Base-by-base conservation (phyloP, 2,113 vertebrate genomes). In the Nicator chloris region DNA sequence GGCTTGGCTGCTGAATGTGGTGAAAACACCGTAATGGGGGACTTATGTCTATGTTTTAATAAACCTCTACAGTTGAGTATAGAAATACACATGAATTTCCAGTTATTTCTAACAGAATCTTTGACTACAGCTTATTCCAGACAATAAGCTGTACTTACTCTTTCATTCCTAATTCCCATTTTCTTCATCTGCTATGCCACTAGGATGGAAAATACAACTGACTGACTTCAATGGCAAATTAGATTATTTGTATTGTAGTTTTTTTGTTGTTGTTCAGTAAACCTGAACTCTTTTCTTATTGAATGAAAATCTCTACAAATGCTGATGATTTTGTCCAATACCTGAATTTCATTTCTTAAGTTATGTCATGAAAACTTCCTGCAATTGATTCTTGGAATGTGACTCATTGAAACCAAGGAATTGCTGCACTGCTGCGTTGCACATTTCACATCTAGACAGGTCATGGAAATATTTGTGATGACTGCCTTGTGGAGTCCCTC, bases 121-220 rank as follows among this genome's bases (percentile, higher is more conserved):
- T 85, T 85, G 47, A 76, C 47, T 93, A n/a, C n/a, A n/a, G n/a
- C n/a, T n/a, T n/a, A 72, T 86, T 93, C 59, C 45, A 68, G 93
- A 94, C 27, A 95, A 90, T 91, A 79, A 93, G 19, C 45, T 92
- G 78, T 66, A 94, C 37, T 92, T 90, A 94, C 39, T 96, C 69
- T 94, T 53, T 92, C 69, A 93, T 91, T 95, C 94, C 96, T 73
- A 92, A 91, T 93, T 91, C 87, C 51, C 61, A 49, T 94, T 94
- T 82, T 95, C 86, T 96, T 95, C 75, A 90, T 82, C 57, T 76
- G 56, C 86, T 94, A 27, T 91, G 64, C 50, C 92, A 81, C 72
- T 37, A 44, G 79, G 77, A 86, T 79, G 93, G 47, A 91, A 73
- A 94, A 88, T 79, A 80, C 51, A 87, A 75, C n/a, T n/a, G 35